These are phyloP conservation scores for Drusus annulatus DNA, from an alignment of 1,140 invertebrate genomes.

Conservation along the genomic window DNA sequence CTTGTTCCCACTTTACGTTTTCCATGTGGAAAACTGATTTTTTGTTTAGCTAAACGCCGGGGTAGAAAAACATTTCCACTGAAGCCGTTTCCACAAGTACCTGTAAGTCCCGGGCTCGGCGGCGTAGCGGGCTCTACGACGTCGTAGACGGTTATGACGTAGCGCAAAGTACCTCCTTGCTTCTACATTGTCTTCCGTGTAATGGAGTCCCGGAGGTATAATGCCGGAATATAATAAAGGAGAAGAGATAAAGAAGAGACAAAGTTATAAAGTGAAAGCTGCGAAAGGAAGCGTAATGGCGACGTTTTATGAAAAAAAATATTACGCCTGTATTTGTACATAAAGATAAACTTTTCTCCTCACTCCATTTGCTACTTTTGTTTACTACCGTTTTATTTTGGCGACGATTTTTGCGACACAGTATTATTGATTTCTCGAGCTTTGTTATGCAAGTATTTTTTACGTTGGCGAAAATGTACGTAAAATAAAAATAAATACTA, in stretches of 20 bases:
- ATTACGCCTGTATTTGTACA: neutral
- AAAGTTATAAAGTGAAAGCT: constrained; percentile 52
- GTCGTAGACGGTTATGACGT: constrained; percentile 56
- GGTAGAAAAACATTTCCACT: too few relatives aligned
- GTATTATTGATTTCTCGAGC: too few relatives aligned
- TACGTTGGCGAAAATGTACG: too few relatives aligned
- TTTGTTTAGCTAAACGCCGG: too few relatives aligned
- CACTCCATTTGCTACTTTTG: constrained; percentile 4
- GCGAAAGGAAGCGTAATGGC: constrained; percentile 40
- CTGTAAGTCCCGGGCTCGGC: neutral
- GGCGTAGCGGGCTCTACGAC: constrained; percentile 48
- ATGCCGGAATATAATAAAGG: constrained; percentile 44
- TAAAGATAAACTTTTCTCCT: constrained; percentile 26
- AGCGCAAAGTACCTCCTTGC: constrained; percentile 29
- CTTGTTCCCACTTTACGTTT: too few relatives aligned
- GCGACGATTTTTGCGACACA: too few relatives aligned
- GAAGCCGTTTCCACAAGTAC: too few relatives aligned
- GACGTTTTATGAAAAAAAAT: constrained; percentile 31
- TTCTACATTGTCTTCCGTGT: constrained; percentile 47
- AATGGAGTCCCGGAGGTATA: constrained; percentile 50
- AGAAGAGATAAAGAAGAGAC: constrained; percentile 50
- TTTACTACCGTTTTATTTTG: too few relatives aligned
- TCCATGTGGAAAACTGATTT: too few relatives aligned
- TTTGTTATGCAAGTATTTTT: too few relatives aligned
- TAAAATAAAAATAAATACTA: too few relatives aligned